Evolutionary conservation across 2,113 vertebrate species (phyloP).

Genomic region (Phoenicopterus ruber): DNA sequence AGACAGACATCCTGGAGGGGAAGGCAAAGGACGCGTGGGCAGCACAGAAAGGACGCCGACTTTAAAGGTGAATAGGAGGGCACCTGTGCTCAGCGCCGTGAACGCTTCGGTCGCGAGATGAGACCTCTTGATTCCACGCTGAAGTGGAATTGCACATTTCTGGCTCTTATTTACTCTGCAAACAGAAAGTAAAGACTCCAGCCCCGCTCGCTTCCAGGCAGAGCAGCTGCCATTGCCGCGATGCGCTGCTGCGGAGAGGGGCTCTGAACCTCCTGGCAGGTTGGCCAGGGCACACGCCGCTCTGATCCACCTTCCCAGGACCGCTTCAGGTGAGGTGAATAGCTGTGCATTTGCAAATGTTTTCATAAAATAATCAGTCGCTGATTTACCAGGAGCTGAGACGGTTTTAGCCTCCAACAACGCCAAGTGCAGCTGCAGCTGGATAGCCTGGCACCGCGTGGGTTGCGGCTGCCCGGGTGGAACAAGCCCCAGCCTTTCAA

Average conservation of each 20-base stretch:
- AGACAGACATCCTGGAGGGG: slow-evolving; percentile 56
- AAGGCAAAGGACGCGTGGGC: slow-evolving; percentile 47
- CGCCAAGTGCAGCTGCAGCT: background rate
- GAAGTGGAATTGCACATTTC: background rate
- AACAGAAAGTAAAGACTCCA: background rate
- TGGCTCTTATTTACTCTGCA: slow-evolving; percentile 22
- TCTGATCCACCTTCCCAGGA: background rate
- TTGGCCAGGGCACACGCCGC: background rate
- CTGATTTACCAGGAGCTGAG: background rate
- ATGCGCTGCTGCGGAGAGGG: background rate
- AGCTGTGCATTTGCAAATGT: background rate
- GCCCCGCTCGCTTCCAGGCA: background rate
- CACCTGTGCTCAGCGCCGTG: slow-evolving; percentile 14
- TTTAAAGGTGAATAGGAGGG: slow-evolving; percentile 45
- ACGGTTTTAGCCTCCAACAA: background rate
- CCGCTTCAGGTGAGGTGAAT: background rate
- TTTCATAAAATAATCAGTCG: background rate
- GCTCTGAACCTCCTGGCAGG: background rate
- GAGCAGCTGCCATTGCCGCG: fast-evolving
- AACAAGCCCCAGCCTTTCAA: background rate
- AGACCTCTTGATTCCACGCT: slow-evolving; percentile 24
- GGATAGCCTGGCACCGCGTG: background rate
- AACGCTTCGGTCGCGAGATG: background rate
- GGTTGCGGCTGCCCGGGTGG: background rate
- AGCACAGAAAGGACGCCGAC: slow-evolving; percentile 37